Evolutionary conservation across 2,888 invertebrate species (phyloP).

Genomic region (Drosophila subquinaria): DNA sequence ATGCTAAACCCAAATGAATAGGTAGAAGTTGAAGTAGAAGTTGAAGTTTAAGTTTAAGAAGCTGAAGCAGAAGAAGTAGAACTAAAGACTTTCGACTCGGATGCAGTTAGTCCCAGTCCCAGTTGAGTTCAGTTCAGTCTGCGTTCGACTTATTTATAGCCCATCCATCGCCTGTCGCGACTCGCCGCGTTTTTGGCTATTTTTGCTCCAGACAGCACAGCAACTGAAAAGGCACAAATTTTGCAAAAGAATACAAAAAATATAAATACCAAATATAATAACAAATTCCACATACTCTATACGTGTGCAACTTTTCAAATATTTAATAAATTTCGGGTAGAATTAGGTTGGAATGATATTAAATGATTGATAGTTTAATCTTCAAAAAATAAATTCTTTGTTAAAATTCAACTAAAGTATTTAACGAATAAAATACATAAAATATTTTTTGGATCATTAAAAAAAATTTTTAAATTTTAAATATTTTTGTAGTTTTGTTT

Average conservation of each 20-base stretch:
- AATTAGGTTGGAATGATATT: not conserved
- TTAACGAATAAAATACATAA: not conserved
- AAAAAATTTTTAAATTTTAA: too few species aligned
- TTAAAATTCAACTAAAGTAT: not conserved
- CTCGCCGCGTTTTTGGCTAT: slow-evolving; percentile 63
- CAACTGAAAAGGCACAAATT: slow-evolving; percentile 55
- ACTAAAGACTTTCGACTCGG: slow-evolving; percentile 9
- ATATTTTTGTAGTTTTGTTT: too few species aligned
- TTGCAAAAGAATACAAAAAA: not conserved
- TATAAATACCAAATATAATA: not conserved
- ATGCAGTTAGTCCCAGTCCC: slow-evolving; percentile 37
- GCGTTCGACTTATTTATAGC: slow-evolving; percentile 73
- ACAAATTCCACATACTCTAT: slow-evolving; percentile 43
- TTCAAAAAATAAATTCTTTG: not conserved
- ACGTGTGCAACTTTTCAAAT: slow-evolving; percentile 3
- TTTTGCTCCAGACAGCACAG: slow-evolving; percentile 74
- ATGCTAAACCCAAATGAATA: slow-evolving; percentile 12
- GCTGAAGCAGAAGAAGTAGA: not conserved
- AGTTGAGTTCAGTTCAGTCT: slow-evolving; percentile 64
- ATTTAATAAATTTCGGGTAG: slow-evolving; percentile 7
- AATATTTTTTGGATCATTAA: too few species aligned
- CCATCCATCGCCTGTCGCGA: slow-evolving; percentile 79
- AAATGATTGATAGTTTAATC: slow-evolving; percentile 12
- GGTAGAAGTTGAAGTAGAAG: not conserved
- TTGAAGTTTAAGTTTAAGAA: not conserved